These are phyloP conservation scores for Pyralis farinalis DNA, from an alignment of 2,888 invertebrate genomes.

Conservation along the genomic window DNA sequence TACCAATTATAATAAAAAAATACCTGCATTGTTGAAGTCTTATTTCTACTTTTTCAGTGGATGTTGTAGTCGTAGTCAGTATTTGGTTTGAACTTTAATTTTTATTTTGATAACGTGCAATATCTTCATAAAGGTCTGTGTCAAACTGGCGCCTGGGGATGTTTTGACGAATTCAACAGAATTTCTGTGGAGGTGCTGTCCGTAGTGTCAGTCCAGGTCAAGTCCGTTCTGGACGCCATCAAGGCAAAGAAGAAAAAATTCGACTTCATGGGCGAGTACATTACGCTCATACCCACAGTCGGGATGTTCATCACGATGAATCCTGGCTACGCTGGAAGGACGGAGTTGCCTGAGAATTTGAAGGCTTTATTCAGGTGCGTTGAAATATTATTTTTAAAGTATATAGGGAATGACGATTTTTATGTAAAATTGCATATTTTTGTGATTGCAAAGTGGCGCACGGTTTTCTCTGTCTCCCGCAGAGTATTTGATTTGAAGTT, in stretches of 20 bases:
- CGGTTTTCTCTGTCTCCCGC: no score
- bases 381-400: background rate
- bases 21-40: no score
- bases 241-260: slow-evolving; percentile 90
- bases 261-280: slow-evolving; percentile 91
- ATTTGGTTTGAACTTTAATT: no score
- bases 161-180: slow-evolving; percentile 97
- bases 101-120: no score
- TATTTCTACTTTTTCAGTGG: no score
- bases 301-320: slow-evolving; percentile 99
- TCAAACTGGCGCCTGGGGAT: slow-evolving; percentile 98
- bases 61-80: no score
- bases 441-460: no score
- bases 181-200: slow-evolving; percentile 97
- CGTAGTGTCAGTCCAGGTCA: slow-evolving; percentile 97
- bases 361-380: slow-evolving; percentile 82
- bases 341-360: slow-evolving; percentile 92
- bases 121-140: slow-evolving; percentile 80
- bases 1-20: no score
- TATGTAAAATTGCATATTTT: no score
- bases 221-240: slow-evolving; percentile 92
- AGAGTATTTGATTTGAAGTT: no score
- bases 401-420: no score
- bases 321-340: slow-evolving; percentile 96
- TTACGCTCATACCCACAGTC: slow-evolving; percentile 87